These are phyloP conservation scores for Scaptomyza caliginosa DNA, from an alignment of 2,888 invertebrate genomes.

Conservation along the genomic window DNA sequence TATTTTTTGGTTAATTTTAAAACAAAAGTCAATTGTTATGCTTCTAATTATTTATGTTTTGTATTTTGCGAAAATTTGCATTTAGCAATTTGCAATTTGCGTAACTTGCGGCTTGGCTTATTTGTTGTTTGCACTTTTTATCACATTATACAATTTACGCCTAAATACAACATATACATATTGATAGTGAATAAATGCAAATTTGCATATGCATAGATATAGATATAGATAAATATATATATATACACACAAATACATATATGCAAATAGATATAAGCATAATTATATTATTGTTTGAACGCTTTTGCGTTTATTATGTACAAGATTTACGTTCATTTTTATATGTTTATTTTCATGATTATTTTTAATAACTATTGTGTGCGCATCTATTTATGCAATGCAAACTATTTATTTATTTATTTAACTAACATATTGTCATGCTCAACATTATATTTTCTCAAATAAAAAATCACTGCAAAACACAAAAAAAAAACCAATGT, in stretches of 20 bases:
- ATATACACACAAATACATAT: slow-evolving; percentile 31
- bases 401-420: slow-evolving; percentile 73
- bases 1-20: slow-evolving; percentile 53
- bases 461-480: slow-evolving; percentile 57
- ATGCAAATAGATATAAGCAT: slow-evolving; percentile 22
- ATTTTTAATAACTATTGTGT: slow-evolving; percentile 7
- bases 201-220: slow-evolving; percentile 22
- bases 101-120: slow-evolving; percentile 51
- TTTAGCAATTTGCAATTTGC: slow-evolving; percentile 43
- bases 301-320: slow-evolving; percentile 19
- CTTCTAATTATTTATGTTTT: slow-evolving; percentile 56
- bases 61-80: slow-evolving; percentile 29
- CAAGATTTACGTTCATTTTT: slow-evolving; percentile 39
- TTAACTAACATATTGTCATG: slow-evolving; percentile 75
- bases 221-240: slow-evolving; percentile 15
- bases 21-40: slow-evolving; percentile 66
- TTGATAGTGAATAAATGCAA: slow-evolving; percentile 32
- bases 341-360: slow-evolving; percentile 9
- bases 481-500: not conserved
- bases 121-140: slow-evolving; percentile 54
- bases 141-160: slow-evolving; percentile 33
- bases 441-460: slow-evolving; percentile 35
- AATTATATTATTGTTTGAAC: slow-evolving; percentile 43
- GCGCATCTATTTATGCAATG: slow-evolving; percentile 42
- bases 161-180: not conserved